A percentile compares a stretch with the other conserved stretches of the same genome.
Evolutionary conservation across 2,888 invertebrate species (phyloP).

Genomic region (Sphecodes monilicornis): DNA sequence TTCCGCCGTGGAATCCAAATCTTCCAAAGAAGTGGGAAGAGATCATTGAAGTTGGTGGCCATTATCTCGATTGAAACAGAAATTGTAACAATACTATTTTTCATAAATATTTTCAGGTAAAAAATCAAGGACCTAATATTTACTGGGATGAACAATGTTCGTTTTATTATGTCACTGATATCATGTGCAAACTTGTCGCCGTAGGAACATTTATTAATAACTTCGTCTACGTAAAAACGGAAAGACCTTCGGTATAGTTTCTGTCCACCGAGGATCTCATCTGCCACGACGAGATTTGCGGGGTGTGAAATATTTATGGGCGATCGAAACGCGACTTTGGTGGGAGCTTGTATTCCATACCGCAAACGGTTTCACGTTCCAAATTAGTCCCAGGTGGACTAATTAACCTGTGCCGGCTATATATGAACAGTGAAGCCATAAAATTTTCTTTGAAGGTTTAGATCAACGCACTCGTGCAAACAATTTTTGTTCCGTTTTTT

Average conservation of each 20-base stretch:
- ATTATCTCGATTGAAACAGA: no score
- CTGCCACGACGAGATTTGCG: not conserved
- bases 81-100: no score
- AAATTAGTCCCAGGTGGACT: slow-evolving; percentile 5
- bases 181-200: not conserved
- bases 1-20: no score
- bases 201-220: slow-evolving; percentile 40
- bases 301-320: slow-evolving; percentile 34
- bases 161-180: not conserved
- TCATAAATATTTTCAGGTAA: no score
- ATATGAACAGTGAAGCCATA: not conserved
- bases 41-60: no score
- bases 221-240: slow-evolving; percentile 23
- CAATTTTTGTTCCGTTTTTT: not conserved
- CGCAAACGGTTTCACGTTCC: not conserved
- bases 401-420: not conserved
- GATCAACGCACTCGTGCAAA: not conserved
- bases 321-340: slow-evolving; percentile 16
- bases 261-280: slow-evolving; percentile 6
- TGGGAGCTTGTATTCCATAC: not conserved
- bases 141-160: not conserved
- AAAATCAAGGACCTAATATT: no score
- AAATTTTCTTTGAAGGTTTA: not conserved
- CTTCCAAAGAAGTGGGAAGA: no score
- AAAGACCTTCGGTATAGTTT: not conserved